Evolutionary conservation across 2,113 vertebrate species (phyloP), one percentile per base, ranked within the genome.

Genomic region (Cyrtonyx montezumae): DNA sequence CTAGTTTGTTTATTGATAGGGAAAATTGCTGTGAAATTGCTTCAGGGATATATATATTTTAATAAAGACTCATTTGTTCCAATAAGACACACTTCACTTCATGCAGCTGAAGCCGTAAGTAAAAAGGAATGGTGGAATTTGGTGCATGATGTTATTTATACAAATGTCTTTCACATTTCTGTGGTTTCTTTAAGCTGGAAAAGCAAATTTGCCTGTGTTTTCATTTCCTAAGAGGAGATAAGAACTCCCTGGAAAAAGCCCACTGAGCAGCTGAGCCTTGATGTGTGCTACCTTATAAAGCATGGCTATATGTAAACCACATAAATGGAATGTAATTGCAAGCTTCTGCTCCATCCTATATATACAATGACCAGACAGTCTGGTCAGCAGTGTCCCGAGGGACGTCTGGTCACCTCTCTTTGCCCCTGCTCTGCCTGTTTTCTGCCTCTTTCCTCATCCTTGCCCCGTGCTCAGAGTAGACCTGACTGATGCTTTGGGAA

Each of bases 161-260:
- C 62, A 93, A 96, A 89, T 88, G 75, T 53, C 90, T 91, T 88
- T 91, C 83, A 63, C 90, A 96, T 97, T 97, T 97, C 93, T 97
- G 95, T 93, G 96, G 92, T 93, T 95, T 96, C 83, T 92, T 68
- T 90, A 91, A 88, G 90, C 86, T 96, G 86, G 95, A 96, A 97
- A 97, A 96, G 90, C 90, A 96, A 97, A 96, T 94, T 96, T 95
- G 88, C 76, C 53, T 34, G 21, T 95, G 89, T 96, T 96, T 97
- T 97, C 63, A 0, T 97, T 97, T 93, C 92, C 91, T 96, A 97
- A 95, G 95, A 94, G 94, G 84, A 95, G 95, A 97, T 97, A 97
- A 96, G 96, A 84, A 70, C 88, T 97, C 92, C 82, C 62, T 92
- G 76, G 91, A 91, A 96, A 94, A 96, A 95, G 69, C 76, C 71